These are phyloP conservation scores for Notothenia rossii DNA, from an alignment of 2,113 vertebrate species.

Conservation along the genomic window DNA sequence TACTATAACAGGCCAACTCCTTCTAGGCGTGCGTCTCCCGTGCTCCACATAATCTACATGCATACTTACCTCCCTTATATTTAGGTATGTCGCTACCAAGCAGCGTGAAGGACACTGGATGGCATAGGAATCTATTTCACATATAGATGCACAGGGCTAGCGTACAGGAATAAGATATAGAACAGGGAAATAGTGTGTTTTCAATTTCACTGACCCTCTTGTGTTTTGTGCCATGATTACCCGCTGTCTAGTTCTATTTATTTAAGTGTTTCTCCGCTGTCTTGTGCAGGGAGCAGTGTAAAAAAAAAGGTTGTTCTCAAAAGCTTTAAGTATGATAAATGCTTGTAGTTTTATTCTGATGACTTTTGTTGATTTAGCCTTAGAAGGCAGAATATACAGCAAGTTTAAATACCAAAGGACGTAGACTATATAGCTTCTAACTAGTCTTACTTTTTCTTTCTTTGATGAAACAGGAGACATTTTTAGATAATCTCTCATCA, in stretches of 20 bases:
- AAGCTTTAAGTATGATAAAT: constrained; percentile 5
- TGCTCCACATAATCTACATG: constrained; percentile 73
- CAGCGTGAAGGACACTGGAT: constrained; percentile 79
- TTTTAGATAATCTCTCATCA: background rate
- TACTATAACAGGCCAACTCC: constrained; percentile 64
- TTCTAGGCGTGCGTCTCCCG: constrained; percentile 56
- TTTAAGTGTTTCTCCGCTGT: constrained; percentile 48
- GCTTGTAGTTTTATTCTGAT: constrained; percentile 9
- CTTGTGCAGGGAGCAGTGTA: constrained; percentile 15
- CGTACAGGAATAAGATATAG: constrained; percentile 55
- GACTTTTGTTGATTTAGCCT: constrained; percentile 1
- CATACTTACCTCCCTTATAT: constrained; percentile 72
- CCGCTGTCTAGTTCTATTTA: constrained; percentile 57
- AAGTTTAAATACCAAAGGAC: background rate
- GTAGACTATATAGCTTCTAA: background rate
- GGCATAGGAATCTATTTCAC: constrained; percentile 80
- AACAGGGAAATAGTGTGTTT: constrained; percentile 64
- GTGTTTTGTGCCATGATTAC: constrained; percentile 46
- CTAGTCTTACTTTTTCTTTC: background rate
- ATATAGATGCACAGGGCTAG: constrained; percentile 73
- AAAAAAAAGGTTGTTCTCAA: background rate
- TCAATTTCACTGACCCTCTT: constrained; percentile 66
- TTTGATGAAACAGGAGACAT: background rate
- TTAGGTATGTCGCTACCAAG: constrained; percentile 64
- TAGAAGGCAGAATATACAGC: background rate